Evolutionary conservation across 2,888 invertebrate species (phyloP).

Genomic region (Anagyrus pseudococci): DNA sequence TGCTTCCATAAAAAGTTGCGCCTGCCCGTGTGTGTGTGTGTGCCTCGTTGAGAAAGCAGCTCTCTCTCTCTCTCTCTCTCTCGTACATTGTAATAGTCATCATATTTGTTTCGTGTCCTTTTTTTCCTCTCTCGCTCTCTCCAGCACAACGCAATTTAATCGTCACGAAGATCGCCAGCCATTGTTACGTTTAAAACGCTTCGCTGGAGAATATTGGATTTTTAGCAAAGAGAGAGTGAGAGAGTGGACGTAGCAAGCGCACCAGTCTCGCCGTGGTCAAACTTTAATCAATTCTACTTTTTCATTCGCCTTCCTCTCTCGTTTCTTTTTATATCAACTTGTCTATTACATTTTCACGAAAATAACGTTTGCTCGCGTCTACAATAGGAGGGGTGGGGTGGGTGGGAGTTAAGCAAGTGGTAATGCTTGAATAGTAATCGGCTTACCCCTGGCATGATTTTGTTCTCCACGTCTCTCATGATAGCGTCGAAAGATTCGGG

Average conservation of each 20-base stretch:
- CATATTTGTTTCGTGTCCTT: too few species aligned
- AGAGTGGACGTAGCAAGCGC: too few species aligned
- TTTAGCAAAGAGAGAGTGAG: not conserved
- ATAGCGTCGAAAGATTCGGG: constrained; percentile 88
- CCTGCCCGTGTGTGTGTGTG: too few species aligned
- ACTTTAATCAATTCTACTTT: not conserved
- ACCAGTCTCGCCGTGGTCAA: too few species aligned
- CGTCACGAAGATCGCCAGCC: constrained; percentile 19
- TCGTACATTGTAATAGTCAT: not conserved
- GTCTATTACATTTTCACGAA: too few species aligned
- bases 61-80: too few species aligned
- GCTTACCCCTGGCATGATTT: constrained; percentile 90
- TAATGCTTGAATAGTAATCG: not conserved
- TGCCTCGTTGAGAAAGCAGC: too few species aligned
- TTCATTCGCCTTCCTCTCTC: not conserved
- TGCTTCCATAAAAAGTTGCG: too few species aligned
- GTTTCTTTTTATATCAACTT: not conserved
- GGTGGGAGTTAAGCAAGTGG: too few species aligned
- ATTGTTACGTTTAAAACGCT: constrained; percentile 37
- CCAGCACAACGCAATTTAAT: not conserved
- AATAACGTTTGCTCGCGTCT: too few species aligned
- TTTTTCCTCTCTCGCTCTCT: too few species aligned
- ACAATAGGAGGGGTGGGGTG: too few species aligned
- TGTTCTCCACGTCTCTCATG: constrained; percentile 87
- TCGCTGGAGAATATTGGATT: constrained; percentile 2